Base-by-base conservation (phyloP, 2,797 vertebrate genomes). In the Sternotherus odoratus region DNA sequence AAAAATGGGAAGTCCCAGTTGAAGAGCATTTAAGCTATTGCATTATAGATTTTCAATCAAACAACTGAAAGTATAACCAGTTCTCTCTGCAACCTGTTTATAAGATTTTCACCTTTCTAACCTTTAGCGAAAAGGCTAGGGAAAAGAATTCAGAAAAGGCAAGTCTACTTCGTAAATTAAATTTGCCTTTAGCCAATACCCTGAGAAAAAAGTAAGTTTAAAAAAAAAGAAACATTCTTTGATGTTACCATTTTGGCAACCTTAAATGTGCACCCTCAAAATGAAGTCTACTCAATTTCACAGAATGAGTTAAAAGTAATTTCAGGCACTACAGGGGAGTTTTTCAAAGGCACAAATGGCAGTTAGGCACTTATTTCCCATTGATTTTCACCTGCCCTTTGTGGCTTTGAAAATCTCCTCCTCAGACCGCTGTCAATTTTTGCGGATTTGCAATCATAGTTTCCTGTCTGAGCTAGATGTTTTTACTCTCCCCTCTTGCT, bases 221-320 rank as follows among this genome's bases (percentile, higher is more conserved):
- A 2, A 51, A 78, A 95, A 93, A 23, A 79, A 92, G 63, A 12
- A 46, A 23, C 12, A 88, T 12, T 39, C 26, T 50, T 26, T 82
- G 49, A 79, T 43, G 77, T 49, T 48, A 79, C 12, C 4, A 24
- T 0, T 0, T 0, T 1, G 36, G 56, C 48, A 8, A 83, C 50
- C 85, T 46, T 86, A 83, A 93, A 93, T 12, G 12, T 53, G 26
- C 30, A 79, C 28, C n/a, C 81, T 15, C 66, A 77, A 19, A 39
- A 74, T 79, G 54, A 94, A 94, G 91, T 77, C 5, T 57, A 94
- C 86, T 60, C 54, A 85, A 30, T 60, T 69, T 39, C 26, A 26
- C 53, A 83, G 77, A 86, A 66, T 1, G 0, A 92, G 30, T 60
- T 60, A 43, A 79, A 88, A 94, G 54, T 77, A 3, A 83, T 77